Evolutionary conservation across 2,113 vertebrate species (phyloP).

Genomic region (Hydrolagus affinis): DNA sequence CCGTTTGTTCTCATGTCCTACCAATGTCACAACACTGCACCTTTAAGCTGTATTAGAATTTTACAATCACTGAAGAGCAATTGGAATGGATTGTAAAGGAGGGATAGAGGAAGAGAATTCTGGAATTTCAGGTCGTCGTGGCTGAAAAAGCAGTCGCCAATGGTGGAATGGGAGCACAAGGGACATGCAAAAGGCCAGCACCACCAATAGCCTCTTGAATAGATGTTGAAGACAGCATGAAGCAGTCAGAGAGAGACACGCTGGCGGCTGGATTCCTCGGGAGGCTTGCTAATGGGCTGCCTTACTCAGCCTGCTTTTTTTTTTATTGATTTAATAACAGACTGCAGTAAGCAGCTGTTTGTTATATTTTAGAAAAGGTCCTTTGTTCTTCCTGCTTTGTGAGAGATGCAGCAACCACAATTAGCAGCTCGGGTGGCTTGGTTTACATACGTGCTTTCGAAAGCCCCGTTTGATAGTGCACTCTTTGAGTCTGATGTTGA

Average conservation of each 20-base stretch:
- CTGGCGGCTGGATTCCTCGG: not conserved
- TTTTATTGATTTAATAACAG: not conserved
- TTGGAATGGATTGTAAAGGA: too few species aligned
- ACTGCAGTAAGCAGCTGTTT: constrained; percentile 10
- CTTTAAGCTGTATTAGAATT: too few species aligned
- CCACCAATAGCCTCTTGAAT: not conserved
- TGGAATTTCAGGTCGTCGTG: too few species aligned
- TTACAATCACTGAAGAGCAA: too few species aligned
- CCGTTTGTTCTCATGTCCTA: too few species aligned
- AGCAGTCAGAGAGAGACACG: not conserved
- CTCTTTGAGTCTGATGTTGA: too few species aligned
- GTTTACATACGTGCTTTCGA: not conserved
- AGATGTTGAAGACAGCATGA: not conserved
- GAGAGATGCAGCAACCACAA: not conserved
- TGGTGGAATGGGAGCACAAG: too few species aligned
- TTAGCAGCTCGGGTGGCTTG: not conserved
- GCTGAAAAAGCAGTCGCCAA: too few species aligned
- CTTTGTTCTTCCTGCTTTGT: not conserved
- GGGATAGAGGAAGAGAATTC: too few species aligned
- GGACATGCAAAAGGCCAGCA: not conserved
- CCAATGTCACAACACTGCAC: too few species aligned
- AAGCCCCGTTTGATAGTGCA: too few species aligned
- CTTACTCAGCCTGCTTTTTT: not conserved
- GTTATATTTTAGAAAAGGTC: too few species aligned
- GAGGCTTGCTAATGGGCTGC: not conserved